Conservation (phyloP, 1,140 invertebrate genomes). For the Achroia grisella region DNA sequence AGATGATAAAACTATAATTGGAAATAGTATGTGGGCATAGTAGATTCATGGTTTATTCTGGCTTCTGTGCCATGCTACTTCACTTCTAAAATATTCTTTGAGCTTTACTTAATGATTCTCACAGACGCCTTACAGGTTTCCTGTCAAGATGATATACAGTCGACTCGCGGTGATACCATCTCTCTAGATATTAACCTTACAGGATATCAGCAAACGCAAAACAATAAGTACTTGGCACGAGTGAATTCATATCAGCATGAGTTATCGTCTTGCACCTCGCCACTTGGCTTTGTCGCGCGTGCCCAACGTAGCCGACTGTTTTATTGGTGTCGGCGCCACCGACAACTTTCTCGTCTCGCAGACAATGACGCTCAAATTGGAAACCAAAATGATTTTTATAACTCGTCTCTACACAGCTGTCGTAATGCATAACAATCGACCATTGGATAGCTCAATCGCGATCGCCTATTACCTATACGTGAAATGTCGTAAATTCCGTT, state of each 20-base stretch:
- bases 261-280: constrained; percentile 31
- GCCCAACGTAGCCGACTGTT: constrained; percentile 39
- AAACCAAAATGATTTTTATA: constrained; percentile 66
- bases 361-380: constrained; percentile 66
- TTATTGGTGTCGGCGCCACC: constrained; percentile 68
- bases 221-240: constrained; percentile 35
- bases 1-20: constrained; percentile 9
- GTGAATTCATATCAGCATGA: constrained; percentile 29
- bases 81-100: constrained; percentile 22
- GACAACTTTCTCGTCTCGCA: constrained; percentile 64
- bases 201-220: constrained; percentile 38
- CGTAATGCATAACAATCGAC: constrained; percentile 32
- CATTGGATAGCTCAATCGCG: constrained; percentile 32
- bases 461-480: constrained; percentile 38
- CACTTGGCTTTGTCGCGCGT: constrained; percentile 27
- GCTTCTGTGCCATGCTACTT: constrained; percentile 45
- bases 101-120: constrained; percentile 35
- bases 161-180: constrained; percentile 40
- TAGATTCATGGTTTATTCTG: constrained; percentile 32
- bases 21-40: constrained; percentile 9
- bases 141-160: constrained; percentile 60
- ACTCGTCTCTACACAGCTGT: constrained; percentile 30
- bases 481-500: constrained; percentile 55
- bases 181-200: constrained; percentile 18
- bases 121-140: constrained; percentile 60